phyloP scores from a whole-genome alignment of 2,113 vertebrate genomes.

The Chionodraco myersi region DNA sequence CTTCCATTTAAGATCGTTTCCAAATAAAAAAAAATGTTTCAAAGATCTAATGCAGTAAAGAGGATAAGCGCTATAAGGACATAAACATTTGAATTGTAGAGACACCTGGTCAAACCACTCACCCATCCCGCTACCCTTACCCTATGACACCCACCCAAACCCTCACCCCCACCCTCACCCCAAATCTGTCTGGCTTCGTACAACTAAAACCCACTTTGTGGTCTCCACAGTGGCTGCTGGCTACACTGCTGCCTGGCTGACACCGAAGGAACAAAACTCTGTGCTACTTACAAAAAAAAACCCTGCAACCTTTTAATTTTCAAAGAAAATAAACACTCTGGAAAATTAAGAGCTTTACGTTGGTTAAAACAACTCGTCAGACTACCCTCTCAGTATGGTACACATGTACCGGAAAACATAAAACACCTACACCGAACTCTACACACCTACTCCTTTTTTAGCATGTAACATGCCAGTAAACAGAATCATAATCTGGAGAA shows the following conservation, averaged over 20 bases:
- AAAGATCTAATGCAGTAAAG: conserved; percentile 50
- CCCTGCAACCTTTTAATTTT: conserved; percentile 68
- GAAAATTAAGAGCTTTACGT: conserved; percentile 81
- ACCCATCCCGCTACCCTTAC: conserved; percentile 39
- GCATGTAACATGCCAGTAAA: conserved; percentile 88
- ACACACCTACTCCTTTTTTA: conserved; percentile 58
- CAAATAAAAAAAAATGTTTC: conserved; percentile 48
- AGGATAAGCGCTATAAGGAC: conserved; percentile 65
- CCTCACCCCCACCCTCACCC: conserved; percentile 30
- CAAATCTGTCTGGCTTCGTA: conserved; percentile 65
- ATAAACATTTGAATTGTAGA: conserved; percentile 72
- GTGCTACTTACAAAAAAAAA: conserved; percentile 70
- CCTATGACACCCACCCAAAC: conserved; percentile 28
- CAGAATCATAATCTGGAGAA: conserved; percentile 82
- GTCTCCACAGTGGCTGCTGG: conserved; percentile 68
- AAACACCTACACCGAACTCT: conserved; percentile 62
- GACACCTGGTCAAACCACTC: conserved; percentile 64
- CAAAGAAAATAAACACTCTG: conserved; percentile 75
- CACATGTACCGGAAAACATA: conserved; percentile 68
- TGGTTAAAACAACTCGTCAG: conserved; percentile 73
- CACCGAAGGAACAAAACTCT: conserved; percentile 62
- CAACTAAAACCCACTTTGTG: conserved; percentile 61
- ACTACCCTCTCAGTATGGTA: conserved; percentile 71
- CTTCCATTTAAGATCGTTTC: conserved; percentile 40
- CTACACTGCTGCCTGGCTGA: conserved; percentile 61